Evolutionary conservation across 2,888 invertebrate genomes (phyloP).

Genomic region (Acleris sparsana): DNA sequence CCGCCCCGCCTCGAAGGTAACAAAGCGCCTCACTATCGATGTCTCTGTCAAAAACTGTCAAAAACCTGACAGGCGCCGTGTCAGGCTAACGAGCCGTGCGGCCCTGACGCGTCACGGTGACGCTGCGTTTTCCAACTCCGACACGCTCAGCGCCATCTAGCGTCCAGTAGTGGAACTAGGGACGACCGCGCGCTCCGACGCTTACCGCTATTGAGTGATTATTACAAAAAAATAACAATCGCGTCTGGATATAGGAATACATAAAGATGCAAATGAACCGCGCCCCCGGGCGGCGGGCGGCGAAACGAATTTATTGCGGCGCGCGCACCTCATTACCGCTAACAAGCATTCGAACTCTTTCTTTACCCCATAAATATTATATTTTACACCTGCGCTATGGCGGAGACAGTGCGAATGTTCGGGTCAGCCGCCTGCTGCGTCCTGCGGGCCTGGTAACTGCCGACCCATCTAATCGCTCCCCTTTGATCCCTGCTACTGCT

Average conservation of each 20-base stretch:
- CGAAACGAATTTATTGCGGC: slow-evolving; percentile 73
- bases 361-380: slow-evolving; percentile 79
- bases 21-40: slow-evolving; percentile 78
- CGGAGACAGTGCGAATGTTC: slow-evolving; percentile 41
- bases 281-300: slow-evolving; percentile 71
- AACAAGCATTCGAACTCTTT: slow-evolving; percentile 79
- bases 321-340: slow-evolving; percentile 80
- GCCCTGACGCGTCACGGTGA: slow-evolving; percentile 61
- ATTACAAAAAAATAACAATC: slow-evolving; percentile 50
- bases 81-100: slow-evolving; percentile 78
- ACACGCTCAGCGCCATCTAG: slow-evolving; percentile 64
- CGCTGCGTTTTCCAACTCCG: slow-evolving; percentile 51
- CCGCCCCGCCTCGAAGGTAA: slow-evolving; percentile 73
- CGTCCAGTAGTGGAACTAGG: slow-evolving; percentile 58
- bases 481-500: slow-evolving; percentile 13
- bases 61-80: slow-evolving; percentile 80
- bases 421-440: not conserved
- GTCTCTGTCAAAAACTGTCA: slow-evolving; percentile 83
- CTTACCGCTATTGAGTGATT: slow-evolving; percentile 44
- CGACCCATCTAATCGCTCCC: slow-evolving; percentile 26
- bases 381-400: slow-evolving; percentile 79
- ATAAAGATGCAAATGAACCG: slow-evolving; percentile 77
- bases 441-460: slow-evolving; percentile 6
- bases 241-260: slow-evolving; percentile 56
- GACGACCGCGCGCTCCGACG: not conserved